Percentiles rank a stretch among this genome's conserved stretches.
phyloP scores from a whole-genome alignment of 2,113 vertebrate species.

The Macrotis lagotis region DNA sequence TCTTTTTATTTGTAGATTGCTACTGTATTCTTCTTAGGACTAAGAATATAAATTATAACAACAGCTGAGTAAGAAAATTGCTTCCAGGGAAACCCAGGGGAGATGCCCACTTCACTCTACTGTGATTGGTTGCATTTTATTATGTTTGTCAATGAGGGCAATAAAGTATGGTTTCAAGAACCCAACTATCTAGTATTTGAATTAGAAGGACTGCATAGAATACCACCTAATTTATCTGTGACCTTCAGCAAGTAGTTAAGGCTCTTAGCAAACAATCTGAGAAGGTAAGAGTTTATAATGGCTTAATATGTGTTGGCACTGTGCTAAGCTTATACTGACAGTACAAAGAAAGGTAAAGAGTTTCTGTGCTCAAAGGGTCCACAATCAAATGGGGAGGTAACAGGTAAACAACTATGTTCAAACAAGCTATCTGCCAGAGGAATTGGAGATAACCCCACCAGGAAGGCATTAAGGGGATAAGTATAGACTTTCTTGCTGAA shows the following conservation, averaged over 20 bases:
- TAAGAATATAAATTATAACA: not conserved
- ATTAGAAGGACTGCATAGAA: not conserved
- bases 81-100: not conserved
- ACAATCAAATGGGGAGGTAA: not conserved
- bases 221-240: not conserved
- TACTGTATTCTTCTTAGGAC: not conserved
- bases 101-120: not conserved
- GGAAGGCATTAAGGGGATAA: not conserved
- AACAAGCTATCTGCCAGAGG: not conserved
- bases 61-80: not conserved
- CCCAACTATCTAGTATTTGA: not conserved
- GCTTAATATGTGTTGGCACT: not conserved
- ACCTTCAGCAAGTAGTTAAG: not conserved
- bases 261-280: not conserved
- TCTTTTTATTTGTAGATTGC: not conserved
- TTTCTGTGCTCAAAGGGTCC: not conserved
- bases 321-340: not conserved
- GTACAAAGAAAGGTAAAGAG: not conserved
- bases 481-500: not conserved
- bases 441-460: not conserved
- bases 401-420: not conserved
- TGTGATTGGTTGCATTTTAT: not conserved
- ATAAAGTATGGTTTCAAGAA: not conserved
- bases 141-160: not conserved
- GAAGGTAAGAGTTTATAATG: not conserved